Evolutionary conservation across 2,888 invertebrate genomes (phyloP).

Genomic region (Luperina nickerlii): DNA sequence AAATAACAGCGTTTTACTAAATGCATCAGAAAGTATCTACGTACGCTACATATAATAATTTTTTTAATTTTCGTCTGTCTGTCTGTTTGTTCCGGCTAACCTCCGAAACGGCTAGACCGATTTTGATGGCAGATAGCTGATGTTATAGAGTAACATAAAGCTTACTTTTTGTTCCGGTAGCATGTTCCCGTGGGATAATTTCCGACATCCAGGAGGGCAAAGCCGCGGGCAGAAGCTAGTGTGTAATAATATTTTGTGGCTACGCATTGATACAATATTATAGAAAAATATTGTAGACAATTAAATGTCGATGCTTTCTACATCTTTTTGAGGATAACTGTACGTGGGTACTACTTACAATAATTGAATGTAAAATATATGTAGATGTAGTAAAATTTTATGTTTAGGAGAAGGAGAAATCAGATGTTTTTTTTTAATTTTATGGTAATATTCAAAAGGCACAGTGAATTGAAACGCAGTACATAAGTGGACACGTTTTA

Average conservation of each 20-base stretch:
- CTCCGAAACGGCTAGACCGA: too few species aligned
- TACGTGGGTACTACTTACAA: background rate
- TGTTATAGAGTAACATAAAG: too few species aligned
- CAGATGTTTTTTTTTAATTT: background rate
- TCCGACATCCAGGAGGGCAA: too few species aligned
- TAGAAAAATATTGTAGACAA: background rate
- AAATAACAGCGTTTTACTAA: too few species aligned
- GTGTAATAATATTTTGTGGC: background rate
- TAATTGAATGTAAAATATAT: background rate
- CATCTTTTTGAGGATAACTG: background rate
- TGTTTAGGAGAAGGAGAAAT: background rate
- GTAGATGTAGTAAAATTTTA: background rate
- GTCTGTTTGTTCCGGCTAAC: too few species aligned
- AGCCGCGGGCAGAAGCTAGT: too few species aligned
- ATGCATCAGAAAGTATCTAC: too few species aligned
- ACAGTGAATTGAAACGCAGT: background rate
- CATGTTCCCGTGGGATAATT: too few species aligned
- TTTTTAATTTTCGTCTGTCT: too few species aligned
- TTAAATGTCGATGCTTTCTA: background rate
- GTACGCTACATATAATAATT: too few species aligned
- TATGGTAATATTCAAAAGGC: background rate
- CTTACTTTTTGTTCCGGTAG: too few species aligned
- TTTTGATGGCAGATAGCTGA: too few species aligned
- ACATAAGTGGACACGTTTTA: background rate
- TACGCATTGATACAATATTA: background rate